These are phyloP conservation scores for Sigmodon hispidus DNA, from an alignment of 2,113 vertebrate species.

Conservation along the genomic window DNA sequence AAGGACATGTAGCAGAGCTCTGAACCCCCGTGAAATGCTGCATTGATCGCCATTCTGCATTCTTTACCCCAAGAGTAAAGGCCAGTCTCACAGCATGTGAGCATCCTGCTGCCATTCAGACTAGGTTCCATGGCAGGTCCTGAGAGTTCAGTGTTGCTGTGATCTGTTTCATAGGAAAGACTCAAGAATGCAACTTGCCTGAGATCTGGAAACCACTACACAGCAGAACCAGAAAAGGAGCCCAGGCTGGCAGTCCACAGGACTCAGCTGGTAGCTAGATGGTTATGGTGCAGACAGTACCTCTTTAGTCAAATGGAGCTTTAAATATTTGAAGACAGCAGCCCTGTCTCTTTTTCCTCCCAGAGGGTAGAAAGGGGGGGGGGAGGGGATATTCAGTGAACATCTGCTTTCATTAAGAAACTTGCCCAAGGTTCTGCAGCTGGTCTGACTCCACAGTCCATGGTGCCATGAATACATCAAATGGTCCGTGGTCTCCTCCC, in stretches of 20 bases:
- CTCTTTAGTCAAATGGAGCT: not conserved
- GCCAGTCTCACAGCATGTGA: not conserved
- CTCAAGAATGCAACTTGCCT: not conserved
- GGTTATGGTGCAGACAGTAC: not conserved
- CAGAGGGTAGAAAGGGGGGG: not conserved
- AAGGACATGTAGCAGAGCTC: not conserved
- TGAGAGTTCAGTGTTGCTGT: not conserved
- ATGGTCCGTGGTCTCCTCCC: not conserved
- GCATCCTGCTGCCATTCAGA: not conserved
- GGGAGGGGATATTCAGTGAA: not conserved
- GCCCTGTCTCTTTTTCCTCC: too few relatives aligned
- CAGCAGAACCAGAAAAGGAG: not conserved
- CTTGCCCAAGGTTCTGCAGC: slow-evolving; percentile 4
- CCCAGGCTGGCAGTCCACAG: not conserved
- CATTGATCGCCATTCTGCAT: not conserved
- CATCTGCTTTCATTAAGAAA: slow-evolving; percentile 44
- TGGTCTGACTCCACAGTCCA: not conserved
- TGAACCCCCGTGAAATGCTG: not conserved
- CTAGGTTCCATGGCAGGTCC: not conserved
- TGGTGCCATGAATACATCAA: not conserved
- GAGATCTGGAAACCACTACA: not conserved
- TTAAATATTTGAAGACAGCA: not conserved
- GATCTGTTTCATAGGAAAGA: not conserved
- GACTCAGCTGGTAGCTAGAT: not conserved
- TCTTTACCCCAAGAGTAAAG: not conserved